A percentile compares a stretch with the other conserved stretches of the same genome.
phyloP scores from a whole-genome alignment of 1,140 invertebrate species.

The Musca vetustissima region DNA sequence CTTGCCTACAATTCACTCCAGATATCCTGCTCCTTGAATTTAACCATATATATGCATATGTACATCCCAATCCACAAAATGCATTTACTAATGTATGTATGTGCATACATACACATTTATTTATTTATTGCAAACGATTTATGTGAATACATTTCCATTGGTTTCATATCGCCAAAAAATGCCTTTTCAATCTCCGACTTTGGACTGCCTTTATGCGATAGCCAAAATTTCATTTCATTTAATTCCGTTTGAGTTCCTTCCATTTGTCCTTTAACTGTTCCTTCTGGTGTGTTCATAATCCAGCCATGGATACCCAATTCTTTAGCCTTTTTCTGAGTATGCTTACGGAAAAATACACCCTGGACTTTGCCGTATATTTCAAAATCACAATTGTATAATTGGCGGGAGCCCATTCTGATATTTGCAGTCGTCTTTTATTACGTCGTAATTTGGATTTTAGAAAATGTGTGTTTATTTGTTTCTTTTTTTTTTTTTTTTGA shows the following conservation, averaged over 20 bases:
- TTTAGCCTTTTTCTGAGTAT: slow-evolving; percentile 61
- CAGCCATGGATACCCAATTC: slow-evolving; percentile 64
- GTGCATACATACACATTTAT: neutral
- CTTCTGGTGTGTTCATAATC: slow-evolving; percentile 64
- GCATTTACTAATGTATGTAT: too few species aligned
- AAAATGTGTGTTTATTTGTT: too few species aligned
- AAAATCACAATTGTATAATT: slow-evolving; percentile 48
- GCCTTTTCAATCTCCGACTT: slow-evolving; percentile 63
- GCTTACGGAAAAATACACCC: slow-evolving; percentile 61
- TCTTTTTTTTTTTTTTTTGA: too few species aligned
- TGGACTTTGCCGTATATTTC: slow-evolving; percentile 62
- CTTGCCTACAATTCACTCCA: too few species aligned
- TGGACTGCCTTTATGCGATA: slow-evolving; percentile 63
- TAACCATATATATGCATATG: too few species aligned
- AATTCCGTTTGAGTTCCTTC: slow-evolving; percentile 61
- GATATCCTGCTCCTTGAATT: too few species aligned
- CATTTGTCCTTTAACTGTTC: slow-evolving; percentile 64
- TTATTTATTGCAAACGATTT: slow-evolving; percentile 2
- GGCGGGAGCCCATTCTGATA: slow-evolving; percentile 6
- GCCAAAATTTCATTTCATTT: slow-evolving; percentile 65
- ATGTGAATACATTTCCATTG: slow-evolving; percentile 18
- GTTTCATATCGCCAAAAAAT: slow-evolving; percentile 53
- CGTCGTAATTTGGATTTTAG: too few species aligned
- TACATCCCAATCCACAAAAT: too few species aligned
- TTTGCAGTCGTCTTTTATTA: too few species aligned